Conservation (phyloP, 1,140 invertebrate species). For the Metopolophium dirhodum region DNA sequence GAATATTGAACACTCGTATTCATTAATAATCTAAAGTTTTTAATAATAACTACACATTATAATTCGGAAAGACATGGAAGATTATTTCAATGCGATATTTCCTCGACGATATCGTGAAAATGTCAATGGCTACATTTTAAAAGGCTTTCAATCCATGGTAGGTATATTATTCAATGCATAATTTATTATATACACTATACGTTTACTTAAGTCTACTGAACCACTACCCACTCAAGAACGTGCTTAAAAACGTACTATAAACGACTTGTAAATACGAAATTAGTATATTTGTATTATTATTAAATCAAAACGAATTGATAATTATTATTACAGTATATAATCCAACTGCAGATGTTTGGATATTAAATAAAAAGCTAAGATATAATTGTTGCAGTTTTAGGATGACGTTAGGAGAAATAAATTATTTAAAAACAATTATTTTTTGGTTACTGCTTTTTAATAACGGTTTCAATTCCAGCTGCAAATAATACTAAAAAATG, state of each 20-base stretch:
- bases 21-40: slow-evolving; percentile 5
- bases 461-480: background rate
- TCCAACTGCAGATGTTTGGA: background rate
- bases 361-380: background rate
- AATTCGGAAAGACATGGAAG: background rate
- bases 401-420: background rate
- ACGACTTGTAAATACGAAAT: background rate
- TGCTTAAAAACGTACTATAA: background rate
- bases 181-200: background rate
- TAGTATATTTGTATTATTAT: background rate
- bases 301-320: no score
- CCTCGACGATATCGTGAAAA: background rate
- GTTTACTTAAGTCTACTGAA: background rate
- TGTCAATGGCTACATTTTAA: background rate
- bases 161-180: background rate
- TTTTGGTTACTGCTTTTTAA: background rate
- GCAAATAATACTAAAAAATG: background rate
- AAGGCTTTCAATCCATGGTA: background rate
- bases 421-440: background rate
- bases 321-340: background rate
- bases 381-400: background rate
- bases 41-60: background rate
- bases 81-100: background rate
- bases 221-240: background rate
- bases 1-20: background rate